Conservation (phyloP, 23 tunicate genomes). For the Oikopleura albicans region DNA sequence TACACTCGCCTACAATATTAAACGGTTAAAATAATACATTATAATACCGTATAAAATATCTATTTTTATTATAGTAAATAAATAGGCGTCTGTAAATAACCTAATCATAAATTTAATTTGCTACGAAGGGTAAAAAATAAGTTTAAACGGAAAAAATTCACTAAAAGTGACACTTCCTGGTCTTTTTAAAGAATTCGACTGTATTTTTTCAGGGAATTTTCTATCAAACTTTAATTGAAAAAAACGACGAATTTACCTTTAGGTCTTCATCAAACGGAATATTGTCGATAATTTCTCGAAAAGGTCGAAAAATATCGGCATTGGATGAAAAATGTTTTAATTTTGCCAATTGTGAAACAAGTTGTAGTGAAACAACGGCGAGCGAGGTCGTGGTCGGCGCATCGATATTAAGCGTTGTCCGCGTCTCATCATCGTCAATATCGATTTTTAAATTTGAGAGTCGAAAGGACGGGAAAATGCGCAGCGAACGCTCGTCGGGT, state of each 20-base stretch:
- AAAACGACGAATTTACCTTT: constrained; percentile 5
- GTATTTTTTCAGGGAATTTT: no score
- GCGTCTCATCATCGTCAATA: background rate
- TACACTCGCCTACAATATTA: no score
- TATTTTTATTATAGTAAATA: no score
- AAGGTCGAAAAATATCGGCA: background rate
- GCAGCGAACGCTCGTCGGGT: background rate
- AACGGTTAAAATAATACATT: no score
- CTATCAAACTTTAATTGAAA: no score
- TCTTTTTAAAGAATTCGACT: no score
- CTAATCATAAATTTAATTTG: no score
- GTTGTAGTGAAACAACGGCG: background rate
- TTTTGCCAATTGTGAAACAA: background rate
- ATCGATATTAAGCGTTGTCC: background rate
- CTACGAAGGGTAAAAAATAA: no score
- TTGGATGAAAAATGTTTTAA: background rate
- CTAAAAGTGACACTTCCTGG: no score
- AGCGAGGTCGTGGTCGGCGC: background rate
- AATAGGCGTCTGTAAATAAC: no score
- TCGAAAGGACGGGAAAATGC: background rate
- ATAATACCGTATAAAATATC: no score
- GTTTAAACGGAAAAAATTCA: no score
- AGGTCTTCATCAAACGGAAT: background rate
- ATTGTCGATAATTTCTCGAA: background rate
- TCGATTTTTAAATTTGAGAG: background rate